Base-by-base conservation (phyloP, 2,888 invertebrate species). In the Epinotia demarniana region DNA sequence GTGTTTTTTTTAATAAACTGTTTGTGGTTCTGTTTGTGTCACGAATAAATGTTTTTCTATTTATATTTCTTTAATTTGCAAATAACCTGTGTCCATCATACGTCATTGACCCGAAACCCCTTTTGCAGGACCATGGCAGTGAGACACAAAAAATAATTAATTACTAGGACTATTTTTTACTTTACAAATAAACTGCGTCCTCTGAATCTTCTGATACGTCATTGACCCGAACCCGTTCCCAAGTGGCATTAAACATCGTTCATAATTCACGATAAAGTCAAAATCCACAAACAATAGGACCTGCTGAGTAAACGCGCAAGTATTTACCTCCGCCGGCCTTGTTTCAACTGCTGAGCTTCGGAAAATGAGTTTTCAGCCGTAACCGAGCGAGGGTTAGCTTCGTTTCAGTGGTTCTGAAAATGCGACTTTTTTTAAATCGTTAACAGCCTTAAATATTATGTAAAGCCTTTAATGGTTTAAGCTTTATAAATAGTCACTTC, bases 301-400 rank as follows among this genome's bases (percentile, higher is more conserved):
- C 33, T 43, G 75, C 75, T 73, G 61, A 27, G 49, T 23, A 71
- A 77, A 77, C 77, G 70, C 67, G 71, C 73, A 68, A 71, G 63
- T 64, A 68, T 76, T 63, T 60, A 71, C 67, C 67, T 73, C 53
- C 58, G 67, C 53, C 58, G 67, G 67, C 73, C 73, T 72, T 71
- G 70, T 74, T 77, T 77, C 74, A 71, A 74, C 73, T 73, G 70
- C 69, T 70, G 70, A 77, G 76, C 73, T 76, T 73, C 33, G 66
- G 73, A 70, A 76, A 76, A 76, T 76, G 76, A 76, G 76, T 73
- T 76, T 75, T 73, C 61, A 67, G 27, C 12, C 67, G 67, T 73
- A 67, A 58, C 62, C 63, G 27, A 39, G 33, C 58, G 69, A 58
- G 43, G 19, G 46, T 53, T 46, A 55, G 73, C 57, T 71, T 39